phyloP scores from a whole-genome alignment of 2,113 vertebrate genomes.

The Danio rerio region DNA sequence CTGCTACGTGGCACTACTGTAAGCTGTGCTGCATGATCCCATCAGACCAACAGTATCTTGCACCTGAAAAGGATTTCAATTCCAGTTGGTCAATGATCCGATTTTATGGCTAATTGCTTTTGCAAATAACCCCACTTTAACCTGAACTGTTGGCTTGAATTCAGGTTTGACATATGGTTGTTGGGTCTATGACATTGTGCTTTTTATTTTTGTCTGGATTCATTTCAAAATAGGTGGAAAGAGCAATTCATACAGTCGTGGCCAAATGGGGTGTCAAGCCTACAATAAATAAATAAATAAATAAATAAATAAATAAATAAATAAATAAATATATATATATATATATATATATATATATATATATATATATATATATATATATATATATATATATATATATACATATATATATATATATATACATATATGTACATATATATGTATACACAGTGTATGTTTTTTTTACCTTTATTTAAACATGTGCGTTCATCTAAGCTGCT shows the following conservation, averaged over 20 bases:
- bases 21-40: not conserved
- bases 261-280: too few species aligned
- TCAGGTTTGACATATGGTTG: not conserved
- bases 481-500: too few species aligned
- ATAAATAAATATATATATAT: too few species aligned
- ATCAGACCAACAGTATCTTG: slow-evolving; percentile 16
- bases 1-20: slow-evolving; percentile 2
- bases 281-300: too few species aligned
- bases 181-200: not conserved
- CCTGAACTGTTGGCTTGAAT: not conserved
- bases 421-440: too few species aligned
- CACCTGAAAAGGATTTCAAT: slow-evolving; percentile 2
- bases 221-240: not conserved
- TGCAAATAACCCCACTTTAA: not conserved
- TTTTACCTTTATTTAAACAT: too few species aligned
- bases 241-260: not conserved
- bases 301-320: too few species aligned
- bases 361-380: too few species aligned
- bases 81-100: not conserved
- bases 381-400: too few species aligned
- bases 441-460: too few species aligned
- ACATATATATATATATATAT: too few species aligned
- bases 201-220: not conserved
- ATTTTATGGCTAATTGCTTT: slow-evolving; percentile 6
- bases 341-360: too few species aligned